Conservation (phyloP, 2,113 vertebrate genomes). For the Pelusios castaneus region DNA sequence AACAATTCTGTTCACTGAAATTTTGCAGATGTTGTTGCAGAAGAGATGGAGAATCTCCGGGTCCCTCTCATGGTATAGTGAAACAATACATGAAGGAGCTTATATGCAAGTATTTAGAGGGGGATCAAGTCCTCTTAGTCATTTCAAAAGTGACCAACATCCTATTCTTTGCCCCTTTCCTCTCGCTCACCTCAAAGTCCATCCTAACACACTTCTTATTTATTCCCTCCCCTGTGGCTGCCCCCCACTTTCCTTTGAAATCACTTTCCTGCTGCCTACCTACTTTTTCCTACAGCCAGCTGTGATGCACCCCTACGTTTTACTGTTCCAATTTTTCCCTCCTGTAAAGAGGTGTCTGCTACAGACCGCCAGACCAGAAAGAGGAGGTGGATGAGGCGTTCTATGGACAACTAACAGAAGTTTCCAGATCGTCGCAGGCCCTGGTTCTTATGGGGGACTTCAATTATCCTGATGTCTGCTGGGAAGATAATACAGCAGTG, state of each 20-base stretch:
- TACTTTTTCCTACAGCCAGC: neutral
- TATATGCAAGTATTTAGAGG: neutral
- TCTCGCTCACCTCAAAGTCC: neutral
- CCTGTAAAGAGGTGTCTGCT: too few species aligned
- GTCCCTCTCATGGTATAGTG: neutral
- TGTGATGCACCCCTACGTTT: too few species aligned
- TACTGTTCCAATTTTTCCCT: neutral
- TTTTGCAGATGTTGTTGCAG: neutral
- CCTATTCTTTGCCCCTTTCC: neutral
- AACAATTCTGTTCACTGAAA: constrained; percentile 21
- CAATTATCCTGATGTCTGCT: too few species aligned
- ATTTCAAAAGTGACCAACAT: neutral
- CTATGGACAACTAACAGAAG: too few species aligned
- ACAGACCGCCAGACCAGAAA: too few species aligned
- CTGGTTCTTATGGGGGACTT: too few species aligned
- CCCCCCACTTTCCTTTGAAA: neutral
- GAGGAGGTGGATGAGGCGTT: too few species aligned
- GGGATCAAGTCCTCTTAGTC: neutral
- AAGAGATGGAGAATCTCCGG: neutral
- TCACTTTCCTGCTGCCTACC: neutral
- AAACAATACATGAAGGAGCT: neutral
- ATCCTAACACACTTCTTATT: neutral
- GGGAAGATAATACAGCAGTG: too few species aligned
- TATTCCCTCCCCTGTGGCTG: neutral
- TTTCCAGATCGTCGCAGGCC: too few species aligned